phyloP scores from a whole-genome alignment of 2,113 vertebrate species.

The Xenopus laevis region DNA sequence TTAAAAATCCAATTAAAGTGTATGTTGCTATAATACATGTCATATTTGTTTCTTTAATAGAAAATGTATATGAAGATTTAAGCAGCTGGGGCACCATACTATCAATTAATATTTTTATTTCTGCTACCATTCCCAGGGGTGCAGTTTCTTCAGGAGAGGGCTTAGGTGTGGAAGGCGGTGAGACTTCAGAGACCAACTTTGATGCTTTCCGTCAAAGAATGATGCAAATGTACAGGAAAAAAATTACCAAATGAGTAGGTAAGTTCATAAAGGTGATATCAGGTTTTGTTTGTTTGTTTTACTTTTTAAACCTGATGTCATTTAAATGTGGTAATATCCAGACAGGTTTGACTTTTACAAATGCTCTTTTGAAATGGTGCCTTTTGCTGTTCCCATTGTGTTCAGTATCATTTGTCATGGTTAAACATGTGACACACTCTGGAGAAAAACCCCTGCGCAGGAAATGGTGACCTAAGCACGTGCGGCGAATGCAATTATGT shows the following conservation, averaged over 20 bases:
- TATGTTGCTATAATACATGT: slow-evolving; percentile 52
- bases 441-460: too few species aligned
- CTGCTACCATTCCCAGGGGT: slow-evolving; percentile 61
- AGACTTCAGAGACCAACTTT: slow-evolving; percentile 63
- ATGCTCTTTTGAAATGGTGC: not conserved
- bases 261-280: slow-evolving; percentile 37
- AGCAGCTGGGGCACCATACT: too few species aligned
- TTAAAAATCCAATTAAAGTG: slow-evolving; percentile 82
- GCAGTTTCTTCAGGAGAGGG: slow-evolving; percentile 69
- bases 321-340: not conserved
- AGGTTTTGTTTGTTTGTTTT: not conserved
- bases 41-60: too few species aligned
- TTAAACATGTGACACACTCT: too few species aligned
- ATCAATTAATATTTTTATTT: not conserved
- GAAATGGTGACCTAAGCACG: too few species aligned
- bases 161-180: slow-evolving; percentile 61
- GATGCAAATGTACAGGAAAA: slow-evolving; percentile 76
- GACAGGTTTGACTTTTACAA: not conserved
- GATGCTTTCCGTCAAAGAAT: slow-evolving; percentile 73
- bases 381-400: not conserved
- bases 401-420: too few species aligned
- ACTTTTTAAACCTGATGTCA: not conserved
- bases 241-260: slow-evolving; percentile 69
- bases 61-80: too few species aligned
- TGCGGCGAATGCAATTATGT: too few species aligned